Base-by-base conservation (phyloP, 2,113 vertebrate species). In the Oryzias woworae region DNA sequence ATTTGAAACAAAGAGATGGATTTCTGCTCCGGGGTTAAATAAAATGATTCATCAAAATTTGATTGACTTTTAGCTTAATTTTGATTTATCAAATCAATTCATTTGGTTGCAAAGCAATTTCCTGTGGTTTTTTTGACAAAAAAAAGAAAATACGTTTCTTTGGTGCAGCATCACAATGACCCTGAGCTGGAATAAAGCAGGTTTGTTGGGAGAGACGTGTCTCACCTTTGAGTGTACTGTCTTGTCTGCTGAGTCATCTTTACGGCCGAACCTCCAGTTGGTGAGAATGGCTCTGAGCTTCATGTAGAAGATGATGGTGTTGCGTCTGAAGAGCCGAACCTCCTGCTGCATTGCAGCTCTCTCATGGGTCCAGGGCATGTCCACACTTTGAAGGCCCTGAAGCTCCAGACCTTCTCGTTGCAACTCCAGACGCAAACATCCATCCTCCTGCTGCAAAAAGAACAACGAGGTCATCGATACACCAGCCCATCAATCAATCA, bases 231-330 rank as follows among this genome's bases (percentile, higher is more conserved):
- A 13, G 0, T 85, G 13, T 3, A 85, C 81, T 3, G 91, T 75
- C 28, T 90, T 91, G 22, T 86, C 89, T n/a, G 88, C 86, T 0
- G 90, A 68, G 13, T 93, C 92, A n/a, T 89, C 82, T 64, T 85
- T 87, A 65, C 89, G 93, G 31, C 94, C 91, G 44, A 92, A 93
- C 65, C 93, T 91, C 97, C 97, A 98, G 71, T 94, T 95, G 60
- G 92, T 94, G 14, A 99, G 92, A 77, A 98, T 91, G 93, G 94
- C 95, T 70, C 95, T 92, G 69, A 99, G 92, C 85, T 97, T 98
- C 83, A 96, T 93, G 45, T 97, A 99, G 73, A 97, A 89, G 45
- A 98, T 90, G 86, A 96, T 92, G 28, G 92, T 94, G 90, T 95
- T 96, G 72, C 97, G 95, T 79, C 93, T 93, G 89, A 97, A 93